Conservation (phyloP, 2,888 invertebrate genomes). For the Melinaea marsaeus region DNA sequence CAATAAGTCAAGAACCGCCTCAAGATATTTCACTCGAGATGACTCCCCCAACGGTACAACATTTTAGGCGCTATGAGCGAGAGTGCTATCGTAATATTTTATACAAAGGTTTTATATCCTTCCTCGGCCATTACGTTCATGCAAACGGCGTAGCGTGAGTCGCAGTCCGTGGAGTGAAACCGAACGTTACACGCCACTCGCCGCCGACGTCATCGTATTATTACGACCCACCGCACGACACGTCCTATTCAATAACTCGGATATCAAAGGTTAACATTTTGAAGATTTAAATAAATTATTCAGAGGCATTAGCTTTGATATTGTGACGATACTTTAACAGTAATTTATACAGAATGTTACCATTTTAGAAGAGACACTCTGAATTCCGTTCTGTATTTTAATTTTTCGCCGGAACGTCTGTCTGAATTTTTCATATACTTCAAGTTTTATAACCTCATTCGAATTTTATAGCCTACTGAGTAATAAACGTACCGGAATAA, state of each 20-base stretch:
- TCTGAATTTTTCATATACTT: constrained; percentile 14
- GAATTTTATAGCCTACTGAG: constrained; percentile 27
- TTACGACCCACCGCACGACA: constrained; percentile 34
- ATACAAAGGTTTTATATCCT: constrained; percentile 24
- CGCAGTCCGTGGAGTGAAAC: constrained; percentile 27
- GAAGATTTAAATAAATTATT: constrained; percentile 17
- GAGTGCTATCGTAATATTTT: constrained; percentile 25
- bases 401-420: constrained; percentile 2
- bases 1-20: constrained; percentile 10
- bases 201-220: constrained; percentile 50
- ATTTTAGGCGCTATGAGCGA: constrained; percentile 20
- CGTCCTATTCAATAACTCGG: constrained; percentile 30
- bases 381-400: background rate
- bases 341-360: background rate
- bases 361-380: constrained; percentile 1
- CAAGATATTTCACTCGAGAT: constrained; percentile 12
- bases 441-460: constrained; percentile 13
- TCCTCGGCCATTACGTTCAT: constrained; percentile 19
- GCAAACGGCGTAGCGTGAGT: constrained; percentile 16
- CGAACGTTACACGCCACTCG: constrained; percentile 43
- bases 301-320: background rate
- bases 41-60: constrained; percentile 14
- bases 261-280: constrained; percentile 14
- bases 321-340: background rate
- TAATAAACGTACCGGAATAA: constrained; percentile 28